Evolutionary conservation across 2,797 vertebrate genomes (phyloP).

Genomic region (Babyrousa celebensis): DNA sequence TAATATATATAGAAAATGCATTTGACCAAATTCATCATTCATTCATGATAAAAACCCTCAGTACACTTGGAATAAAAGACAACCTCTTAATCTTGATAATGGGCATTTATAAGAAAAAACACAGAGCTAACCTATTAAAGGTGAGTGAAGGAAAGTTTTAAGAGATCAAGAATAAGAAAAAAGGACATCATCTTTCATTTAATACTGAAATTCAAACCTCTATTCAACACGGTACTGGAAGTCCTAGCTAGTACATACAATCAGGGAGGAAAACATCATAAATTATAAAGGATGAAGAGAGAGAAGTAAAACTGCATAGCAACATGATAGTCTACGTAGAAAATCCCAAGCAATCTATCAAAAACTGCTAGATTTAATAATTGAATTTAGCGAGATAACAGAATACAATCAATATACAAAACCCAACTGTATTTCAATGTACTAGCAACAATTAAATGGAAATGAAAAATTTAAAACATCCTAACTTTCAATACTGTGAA

Average conservation of each 20-base stretch:
- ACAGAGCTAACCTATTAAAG: slow-evolving; percentile 29
- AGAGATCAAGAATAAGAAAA: not conserved
- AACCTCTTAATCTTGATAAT: slow-evolving; percentile 15
- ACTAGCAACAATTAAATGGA: slow-evolving; percentile 19
- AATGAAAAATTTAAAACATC: not conserved
- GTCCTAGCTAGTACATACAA: not conserved
- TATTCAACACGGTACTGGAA: not conserved
- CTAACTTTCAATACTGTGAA: not conserved
- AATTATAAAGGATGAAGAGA: not conserved
- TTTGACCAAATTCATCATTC: slow-evolving; percentile 59
- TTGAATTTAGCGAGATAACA: slow-evolving; percentile 9
- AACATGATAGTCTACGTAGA: not conserved
- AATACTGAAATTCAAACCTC: slow-evolving; percentile 40
- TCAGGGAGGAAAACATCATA: not conserved
- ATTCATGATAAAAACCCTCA: slow-evolving; percentile 34
- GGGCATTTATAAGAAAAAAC: slow-evolving; percentile 43
- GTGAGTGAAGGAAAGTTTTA: not conserved
- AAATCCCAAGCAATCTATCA: slow-evolving; percentile 10
- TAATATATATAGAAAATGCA: not conserved
- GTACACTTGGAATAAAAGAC: not conserved
- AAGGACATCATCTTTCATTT: not conserved
- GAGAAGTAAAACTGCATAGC: not conserved
- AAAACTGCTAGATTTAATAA: slow-evolving; percentile 16
- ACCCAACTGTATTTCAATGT: not conserved
- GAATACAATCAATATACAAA: not conserved